These are phyloP conservation scores for Rhadinocentrus ornatus DNA, from an alignment of 2,797 vertebrate species.

Conservation along the genomic window DNA sequence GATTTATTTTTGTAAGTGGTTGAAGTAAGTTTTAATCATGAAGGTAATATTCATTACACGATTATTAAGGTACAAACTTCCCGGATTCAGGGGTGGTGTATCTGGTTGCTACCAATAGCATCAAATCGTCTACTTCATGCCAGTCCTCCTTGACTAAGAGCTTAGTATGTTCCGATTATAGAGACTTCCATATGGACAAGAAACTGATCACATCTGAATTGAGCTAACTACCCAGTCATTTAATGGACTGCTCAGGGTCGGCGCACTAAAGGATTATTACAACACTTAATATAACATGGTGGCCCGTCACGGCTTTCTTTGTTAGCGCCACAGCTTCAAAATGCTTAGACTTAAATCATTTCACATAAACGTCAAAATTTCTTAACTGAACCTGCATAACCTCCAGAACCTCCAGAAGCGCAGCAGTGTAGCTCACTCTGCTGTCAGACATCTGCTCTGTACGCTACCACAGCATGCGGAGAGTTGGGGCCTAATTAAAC, in stretches of 20 bases:
- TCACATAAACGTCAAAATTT: no score
- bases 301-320: not conserved
- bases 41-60: slow-evolving; percentile 1
- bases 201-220: slow-evolving; percentile 23
- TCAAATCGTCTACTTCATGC: not conserved
- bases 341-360: no score
- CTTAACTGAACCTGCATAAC: no score
- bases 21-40: not conserved
- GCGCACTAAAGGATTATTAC: slow-evolving; percentile 20
- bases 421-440: no score
- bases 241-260: slow-evolving; percentile 3
- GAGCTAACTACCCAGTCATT: slow-evolving; percentile 2
- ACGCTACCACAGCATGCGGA: no score
- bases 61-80: not conserved
- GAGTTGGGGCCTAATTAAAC: no score
- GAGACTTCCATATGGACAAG: slow-evolving; percentile 35
- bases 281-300: not conserved
- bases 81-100: not conserved
- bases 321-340: no score
- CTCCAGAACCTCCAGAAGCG: no score
- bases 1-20: no score
- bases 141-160: slow-evolving; percentile 21
- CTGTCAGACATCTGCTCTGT: no score
- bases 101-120: not conserved
- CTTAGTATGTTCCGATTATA: slow-evolving; percentile 6